phyloP scores from a whole-genome alignment of 2,113 vertebrate genomes.

The Platanista minor region DNA sequence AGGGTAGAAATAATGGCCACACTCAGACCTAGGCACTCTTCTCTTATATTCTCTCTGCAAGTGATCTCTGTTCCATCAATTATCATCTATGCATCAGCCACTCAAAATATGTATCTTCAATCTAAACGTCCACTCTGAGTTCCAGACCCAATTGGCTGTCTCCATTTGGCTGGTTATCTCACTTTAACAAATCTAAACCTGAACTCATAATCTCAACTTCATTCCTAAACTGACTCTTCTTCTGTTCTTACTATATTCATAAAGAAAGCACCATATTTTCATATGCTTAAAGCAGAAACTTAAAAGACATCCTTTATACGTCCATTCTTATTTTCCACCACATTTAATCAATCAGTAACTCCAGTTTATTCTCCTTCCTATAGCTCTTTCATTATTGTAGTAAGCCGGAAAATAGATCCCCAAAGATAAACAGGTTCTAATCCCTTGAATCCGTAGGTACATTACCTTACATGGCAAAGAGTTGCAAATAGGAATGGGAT shows the following conservation, averaged over 20 bases:
- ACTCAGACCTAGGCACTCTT: not conserved
- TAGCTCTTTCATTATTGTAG: not conserved
- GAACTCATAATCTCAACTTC: not conserved
- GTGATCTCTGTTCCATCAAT: not conserved
- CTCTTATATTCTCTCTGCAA: not conserved
- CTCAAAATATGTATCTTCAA: not conserved
- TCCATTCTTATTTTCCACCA: not conserved
- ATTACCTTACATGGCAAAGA: not conserved
- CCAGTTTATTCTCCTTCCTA: not conserved
- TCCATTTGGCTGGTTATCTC: not conserved
- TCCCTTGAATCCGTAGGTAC: not conserved
- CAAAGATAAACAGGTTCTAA: not conserved
- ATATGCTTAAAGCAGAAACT: not conserved
- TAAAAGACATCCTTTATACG: not conserved
- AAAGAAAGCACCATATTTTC: not conserved
- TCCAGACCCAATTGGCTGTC: not conserved
- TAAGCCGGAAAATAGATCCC: not conserved
- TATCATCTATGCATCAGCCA: not conserved
- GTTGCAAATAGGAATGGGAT: not conserved
- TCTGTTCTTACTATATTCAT: not conserved
- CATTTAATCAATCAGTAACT: not conserved
- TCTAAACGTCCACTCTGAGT: not conserved
- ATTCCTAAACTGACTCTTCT: not conserved
- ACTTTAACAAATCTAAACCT: not conserved
- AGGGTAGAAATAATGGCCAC: not conserved